Base-by-base conservation (phyloP, 1,140 invertebrate species). In the Idris sp. region DNA sequence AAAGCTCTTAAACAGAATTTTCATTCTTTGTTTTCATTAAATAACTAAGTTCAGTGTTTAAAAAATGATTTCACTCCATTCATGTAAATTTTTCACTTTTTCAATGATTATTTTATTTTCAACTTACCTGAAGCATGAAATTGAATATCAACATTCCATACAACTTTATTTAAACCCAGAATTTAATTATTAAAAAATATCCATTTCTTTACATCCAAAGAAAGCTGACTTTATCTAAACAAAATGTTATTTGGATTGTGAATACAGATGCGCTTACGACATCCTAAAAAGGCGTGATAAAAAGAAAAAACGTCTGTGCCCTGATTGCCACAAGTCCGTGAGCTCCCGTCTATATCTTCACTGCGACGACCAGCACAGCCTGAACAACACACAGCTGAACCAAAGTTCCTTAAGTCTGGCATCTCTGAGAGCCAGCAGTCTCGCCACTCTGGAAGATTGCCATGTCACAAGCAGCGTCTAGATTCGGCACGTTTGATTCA, bases 251-350 rank as follows among this genome's bases (percentile, higher is more conserved):
- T 44, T 56, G 16, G 2, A 53, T 84, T 86, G 15, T 40, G 8
- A 38, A 9, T 40, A 22, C 77, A 93, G 92, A 82, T 93, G 92
- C 81, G 92, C 92, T 11, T 90, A 92, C 76, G 92, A 93, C 67
- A 89, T 93, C 25, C 83, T 93, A 59, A 88, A 91, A 26, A 85
- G 89, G 46, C 87, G 91, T 14, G 91, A 91, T 65, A 91, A 92
- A 74, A 92, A 91, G 80, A 91, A 91, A 69, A 90, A 88, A 69
- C 87, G 86, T 28, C 79, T 85, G 38, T 92, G 91, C 74, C 91
- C 91, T 1, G 91, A 92, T 53, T 92, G 91, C 65, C 90, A 91
- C 68, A 90, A 90, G 65, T 86, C 91, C 9, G 86, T 92, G 30
- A 91, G 88, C 69, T 92, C 91, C 18, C 86, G 90, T 8, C 83